These are phyloP conservation scores for Standfussiana lucernea DNA, from an alignment of 2,888 invertebrate species.

Conservation along the genomic window DNA sequence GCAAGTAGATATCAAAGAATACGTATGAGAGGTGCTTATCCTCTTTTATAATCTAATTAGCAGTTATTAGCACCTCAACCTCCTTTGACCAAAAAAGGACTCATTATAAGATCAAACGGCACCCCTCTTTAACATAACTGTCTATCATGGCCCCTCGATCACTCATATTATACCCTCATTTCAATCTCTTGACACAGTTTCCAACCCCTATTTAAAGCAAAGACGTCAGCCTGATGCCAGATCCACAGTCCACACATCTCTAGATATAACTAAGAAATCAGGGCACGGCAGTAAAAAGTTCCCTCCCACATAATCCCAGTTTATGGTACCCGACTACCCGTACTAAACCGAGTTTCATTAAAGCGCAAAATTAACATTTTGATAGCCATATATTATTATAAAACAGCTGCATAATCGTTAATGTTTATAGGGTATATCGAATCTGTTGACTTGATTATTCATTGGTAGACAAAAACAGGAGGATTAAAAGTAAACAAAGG, in stretches of 20 bases:
- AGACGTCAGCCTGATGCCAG: slow-evolving; percentile 34
- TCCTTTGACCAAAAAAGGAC: slow-evolving; percentile 1
- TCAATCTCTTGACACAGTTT: slow-evolving; percentile 57
- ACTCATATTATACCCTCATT: slow-evolving; percentile 53
- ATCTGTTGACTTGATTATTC: slow-evolving; percentile 76
- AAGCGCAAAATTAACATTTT: slow-evolving; percentile 89
- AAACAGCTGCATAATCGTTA: slow-evolving; percentile 81
- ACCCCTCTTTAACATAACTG: slow-evolving; percentile 11
- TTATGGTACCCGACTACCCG: slow-evolving; percentile 74
- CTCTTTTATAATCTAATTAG: slow-evolving; percentile 24
- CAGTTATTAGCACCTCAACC: slow-evolving; percentile 22
- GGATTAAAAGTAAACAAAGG: slow-evolving; percentile 57
- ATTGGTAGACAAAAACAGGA: slow-evolving; percentile 63
- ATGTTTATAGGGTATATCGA: slow-evolving; percentile 79
- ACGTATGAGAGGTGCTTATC: not conserved
- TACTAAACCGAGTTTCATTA: slow-evolving; percentile 89
- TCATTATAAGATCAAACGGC: slow-evolving; percentile 31
- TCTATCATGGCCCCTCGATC: slow-evolving; percentile 43
- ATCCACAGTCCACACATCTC: slow-evolving; percentile 52
- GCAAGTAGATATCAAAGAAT: not conserved
- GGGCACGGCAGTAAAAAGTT: slow-evolving; percentile 85
- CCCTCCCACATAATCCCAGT: slow-evolving; percentile 85
- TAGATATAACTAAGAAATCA: slow-evolving; percentile 78
- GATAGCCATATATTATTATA: slow-evolving; percentile 88
- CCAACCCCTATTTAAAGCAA: slow-evolving; percentile 18